phyloP scores from a whole-genome alignment of 2,113 vertebrate genomes.

The Protobothrops flavoviridis region DNA sequence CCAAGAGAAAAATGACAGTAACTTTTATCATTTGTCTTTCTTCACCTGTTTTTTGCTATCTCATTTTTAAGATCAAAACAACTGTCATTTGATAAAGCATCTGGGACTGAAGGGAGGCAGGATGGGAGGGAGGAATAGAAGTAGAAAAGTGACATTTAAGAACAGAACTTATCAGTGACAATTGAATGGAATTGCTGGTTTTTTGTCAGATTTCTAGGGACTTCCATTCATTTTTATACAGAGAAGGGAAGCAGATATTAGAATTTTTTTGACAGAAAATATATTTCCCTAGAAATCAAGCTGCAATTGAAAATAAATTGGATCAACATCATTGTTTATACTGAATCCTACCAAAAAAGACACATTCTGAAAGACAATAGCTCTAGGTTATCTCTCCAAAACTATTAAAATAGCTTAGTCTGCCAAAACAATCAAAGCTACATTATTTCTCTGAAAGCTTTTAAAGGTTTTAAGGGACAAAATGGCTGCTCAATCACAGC shows the following conservation, averaged over 20 bases:
- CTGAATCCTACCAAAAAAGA: neutral
- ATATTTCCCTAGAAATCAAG: slow-evolving; percentile 36
- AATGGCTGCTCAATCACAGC: neutral
- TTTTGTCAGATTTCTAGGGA: slow-evolving; percentile 16
- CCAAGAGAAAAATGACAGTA: neutral
- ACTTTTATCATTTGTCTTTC: neutral
- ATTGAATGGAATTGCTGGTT: slow-evolving; percentile 3
- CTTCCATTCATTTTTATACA: slow-evolving; percentile 15
- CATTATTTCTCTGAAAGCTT: neutral
- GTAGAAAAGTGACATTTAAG: slow-evolving; percentile 27
- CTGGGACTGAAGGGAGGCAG: neutral
- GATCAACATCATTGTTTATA: slow-evolving; percentile 22
- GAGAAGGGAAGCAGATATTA: neutral
- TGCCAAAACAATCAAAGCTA: neutral
- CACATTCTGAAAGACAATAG: neutral
- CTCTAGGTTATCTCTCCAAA: slow-evolving; percentile 5
- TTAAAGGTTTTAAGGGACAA: neutral
- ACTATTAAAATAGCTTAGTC: neutral
- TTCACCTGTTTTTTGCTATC: slow-evolving; percentile 4
- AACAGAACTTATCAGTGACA: slow-evolving; percentile 9
- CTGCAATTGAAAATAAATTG: slow-evolving; percentile 19
- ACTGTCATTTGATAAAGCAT: slow-evolving; percentile 23
- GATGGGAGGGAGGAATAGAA: slow-evolving; percentile 28
- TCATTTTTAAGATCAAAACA: slow-evolving; percentile 36
- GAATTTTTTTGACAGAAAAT: slow-evolving; percentile 24